Conservation (phyloP, 2,113 vertebrate species). For the Willisornis vidua region DNA sequence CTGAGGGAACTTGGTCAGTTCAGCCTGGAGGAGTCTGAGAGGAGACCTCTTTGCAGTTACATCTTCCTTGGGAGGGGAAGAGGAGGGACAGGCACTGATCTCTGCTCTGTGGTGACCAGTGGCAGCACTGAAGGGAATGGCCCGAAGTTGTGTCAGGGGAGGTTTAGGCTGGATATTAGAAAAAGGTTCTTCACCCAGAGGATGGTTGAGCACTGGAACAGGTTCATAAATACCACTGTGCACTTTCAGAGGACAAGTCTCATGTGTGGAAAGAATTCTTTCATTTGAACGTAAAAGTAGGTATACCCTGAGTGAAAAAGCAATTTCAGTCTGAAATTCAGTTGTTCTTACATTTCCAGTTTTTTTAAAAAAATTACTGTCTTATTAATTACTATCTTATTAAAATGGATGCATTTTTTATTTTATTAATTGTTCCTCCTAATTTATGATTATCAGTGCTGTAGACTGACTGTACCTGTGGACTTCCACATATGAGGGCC, state of each 20-base stretch:
- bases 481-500: background rate
- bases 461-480: background rate
- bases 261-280: background rate
- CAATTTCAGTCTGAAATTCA: background rate
- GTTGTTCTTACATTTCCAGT: background rate
- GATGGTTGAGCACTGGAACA: background rate
- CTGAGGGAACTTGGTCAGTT: background rate
- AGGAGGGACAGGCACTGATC: background rate
- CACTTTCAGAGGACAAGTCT: background rate
- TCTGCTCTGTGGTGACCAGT: background rate
- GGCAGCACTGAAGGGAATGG: background rate
- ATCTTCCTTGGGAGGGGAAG: background rate
- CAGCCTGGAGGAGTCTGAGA: background rate
- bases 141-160: background rate
- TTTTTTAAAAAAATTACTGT: too few species aligned
- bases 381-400: background rate
- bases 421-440: background rate
- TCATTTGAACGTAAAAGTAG: background rate
- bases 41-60: background rate
- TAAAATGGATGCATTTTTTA: background rate
- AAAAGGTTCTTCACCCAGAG: background rate
- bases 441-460: background rate
- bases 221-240: background rate
- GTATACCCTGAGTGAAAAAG: background rate
- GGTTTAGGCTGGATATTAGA: background rate